Conservation (phyloP, 2,797 vertebrate genomes). For the Sphenodon punctatus region DNA sequence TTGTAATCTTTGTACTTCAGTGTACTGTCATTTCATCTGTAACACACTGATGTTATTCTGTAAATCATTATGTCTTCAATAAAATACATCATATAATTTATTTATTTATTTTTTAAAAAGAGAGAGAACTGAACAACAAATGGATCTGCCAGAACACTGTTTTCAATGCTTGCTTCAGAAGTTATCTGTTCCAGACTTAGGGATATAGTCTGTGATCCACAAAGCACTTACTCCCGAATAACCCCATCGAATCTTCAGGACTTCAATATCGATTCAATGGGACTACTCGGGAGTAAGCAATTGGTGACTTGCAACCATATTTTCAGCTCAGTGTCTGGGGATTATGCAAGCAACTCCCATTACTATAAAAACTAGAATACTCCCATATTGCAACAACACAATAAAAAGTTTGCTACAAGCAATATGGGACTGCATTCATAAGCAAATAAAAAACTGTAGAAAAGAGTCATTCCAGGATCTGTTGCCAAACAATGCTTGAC, state of each 20-base stretch:
- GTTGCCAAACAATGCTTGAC: conserved; percentile 65
- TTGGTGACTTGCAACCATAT: conserved; percentile 1
- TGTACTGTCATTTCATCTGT: no score
- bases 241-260: no score
- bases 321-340: conserved; percentile 32
- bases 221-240: no score
- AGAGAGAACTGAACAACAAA: background rate
- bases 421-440: conserved; percentile 29
- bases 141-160: background rate
- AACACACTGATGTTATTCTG: no score
- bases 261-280: no score
- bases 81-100: no score
- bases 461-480: conserved; percentile 56
- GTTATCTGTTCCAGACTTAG: no score
- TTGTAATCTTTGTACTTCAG: no score
- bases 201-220: no score
- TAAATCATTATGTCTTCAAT: no score
- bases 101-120: no score
- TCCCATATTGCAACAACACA: background rate
- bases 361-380: conserved; percentile 29
- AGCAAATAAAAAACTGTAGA: conserved; percentile 57
- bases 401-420: conserved; percentile 55
- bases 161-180: conserved; percentile 31
- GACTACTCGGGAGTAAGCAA: conserved; percentile 14
- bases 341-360: conserved; percentile 10